phyloP scores from a whole-genome alignment of 1,140 invertebrate genomes.

The Diorhabda carinulata region DNA sequence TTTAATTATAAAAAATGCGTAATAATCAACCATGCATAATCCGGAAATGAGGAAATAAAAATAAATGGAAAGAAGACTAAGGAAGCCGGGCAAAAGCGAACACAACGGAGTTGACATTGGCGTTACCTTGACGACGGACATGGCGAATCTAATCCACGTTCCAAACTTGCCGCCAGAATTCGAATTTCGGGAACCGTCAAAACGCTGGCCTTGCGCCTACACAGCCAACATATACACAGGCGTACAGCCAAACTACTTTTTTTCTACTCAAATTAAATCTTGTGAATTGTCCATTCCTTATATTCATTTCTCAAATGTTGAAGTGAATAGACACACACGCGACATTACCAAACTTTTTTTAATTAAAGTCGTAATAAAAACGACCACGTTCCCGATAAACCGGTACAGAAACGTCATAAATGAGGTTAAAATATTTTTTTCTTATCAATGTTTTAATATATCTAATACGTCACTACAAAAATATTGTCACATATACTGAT shows the following conservation, averaged over 20 bases:
- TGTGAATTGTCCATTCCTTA: neutral
- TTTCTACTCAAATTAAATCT: constrained; percentile 18
- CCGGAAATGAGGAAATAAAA: neutral
- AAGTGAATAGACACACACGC: constrained; percentile 8
- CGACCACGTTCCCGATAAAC: no score
- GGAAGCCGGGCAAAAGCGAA: constrained; percentile 11
- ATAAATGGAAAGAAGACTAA: neutral
- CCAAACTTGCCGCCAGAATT: constrained; percentile 72
- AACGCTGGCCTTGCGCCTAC: constrained; percentile 66
- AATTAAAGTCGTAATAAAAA: no score
- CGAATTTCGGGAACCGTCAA: constrained; percentile 69
- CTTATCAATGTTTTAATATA: no score
- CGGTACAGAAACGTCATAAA: no score
- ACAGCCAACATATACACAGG: constrained; percentile 47
- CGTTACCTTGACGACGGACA: constrained; percentile 40
- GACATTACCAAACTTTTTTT: no score
- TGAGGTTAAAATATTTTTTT: no score
- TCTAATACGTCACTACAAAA: no score
- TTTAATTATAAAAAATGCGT: no score
- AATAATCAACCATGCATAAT: no score
- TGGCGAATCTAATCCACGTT: constrained; percentile 63
- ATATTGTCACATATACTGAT: no score
- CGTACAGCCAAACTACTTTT: constrained; percentile 44
- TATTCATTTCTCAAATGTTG: constrained; percentile 6
- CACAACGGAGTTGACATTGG: constrained; percentile 16